A percentile compares a stretch with the other conserved stretches of the same genome.
Evolutionary conservation across 2,888 invertebrate species (phyloP).

Genomic region (Pasiphila rectangulata): DNA sequence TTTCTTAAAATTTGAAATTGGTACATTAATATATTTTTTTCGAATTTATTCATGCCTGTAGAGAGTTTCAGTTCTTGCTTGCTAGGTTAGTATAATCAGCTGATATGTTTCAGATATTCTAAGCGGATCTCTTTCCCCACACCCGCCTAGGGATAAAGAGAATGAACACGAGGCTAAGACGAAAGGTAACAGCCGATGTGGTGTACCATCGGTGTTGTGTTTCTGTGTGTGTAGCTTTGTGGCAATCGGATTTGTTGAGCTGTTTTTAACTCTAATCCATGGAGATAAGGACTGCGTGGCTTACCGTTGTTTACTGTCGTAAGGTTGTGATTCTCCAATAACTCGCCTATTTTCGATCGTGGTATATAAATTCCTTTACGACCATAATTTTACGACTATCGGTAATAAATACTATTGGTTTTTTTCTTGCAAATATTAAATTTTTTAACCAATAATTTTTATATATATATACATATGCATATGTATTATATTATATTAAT

Average conservation of each 20-base stretch:
- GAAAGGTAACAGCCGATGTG: constrained; percentile 81
- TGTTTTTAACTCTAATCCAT: too few species aligned
- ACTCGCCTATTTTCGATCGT: too few species aligned
- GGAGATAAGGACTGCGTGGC: too few species aligned
- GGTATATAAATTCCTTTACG: too few species aligned
- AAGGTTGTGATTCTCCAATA: too few species aligned
- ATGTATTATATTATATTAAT: too few species aligned
- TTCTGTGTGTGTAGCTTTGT: constrained; percentile 45
- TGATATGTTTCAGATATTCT: constrained; percentile 85
- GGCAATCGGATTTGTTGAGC: constrained; percentile 35
- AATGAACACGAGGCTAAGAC: constrained; percentile 88
- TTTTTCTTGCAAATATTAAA: too few species aligned
- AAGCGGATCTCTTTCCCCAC: constrained; percentile 85
- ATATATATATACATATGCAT: too few species aligned
- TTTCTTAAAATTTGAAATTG: neutral
- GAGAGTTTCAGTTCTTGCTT: constrained; percentile 4
- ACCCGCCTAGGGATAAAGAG: constrained; percentile 83
- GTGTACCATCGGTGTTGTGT: constrained; percentile 46
- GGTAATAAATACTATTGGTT: too few species aligned
- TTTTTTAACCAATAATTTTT: too few species aligned
- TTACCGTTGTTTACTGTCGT: too few species aligned
- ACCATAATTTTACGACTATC: too few species aligned
- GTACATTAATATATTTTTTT: constrained; percentile 3
- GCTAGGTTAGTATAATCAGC: constrained; percentile 32
- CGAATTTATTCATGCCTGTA: neutral